Conservation (phyloP, 2,888 invertebrate genomes). For the Stratiomys singularior region DNA sequence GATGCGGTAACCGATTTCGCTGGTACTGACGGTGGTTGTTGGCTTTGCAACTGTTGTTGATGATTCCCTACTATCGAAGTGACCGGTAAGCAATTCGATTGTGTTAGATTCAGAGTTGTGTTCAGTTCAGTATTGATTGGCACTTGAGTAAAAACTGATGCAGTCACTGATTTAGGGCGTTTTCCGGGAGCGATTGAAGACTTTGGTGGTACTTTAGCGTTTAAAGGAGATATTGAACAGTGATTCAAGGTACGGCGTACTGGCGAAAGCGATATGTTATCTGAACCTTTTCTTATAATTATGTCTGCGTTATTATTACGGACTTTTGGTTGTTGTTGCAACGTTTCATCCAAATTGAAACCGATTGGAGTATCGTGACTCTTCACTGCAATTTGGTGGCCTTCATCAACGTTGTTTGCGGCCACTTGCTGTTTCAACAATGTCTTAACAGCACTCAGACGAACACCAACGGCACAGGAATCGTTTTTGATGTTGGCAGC, state of each 20-base stretch:
- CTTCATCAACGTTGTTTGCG: slow-evolving; percentile 34
- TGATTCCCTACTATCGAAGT: background rate
- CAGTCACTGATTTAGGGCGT: slow-evolving; percentile 64
- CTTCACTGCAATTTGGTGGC: background rate
- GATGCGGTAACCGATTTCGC: slow-evolving; percentile 60
- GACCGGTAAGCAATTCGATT: background rate
- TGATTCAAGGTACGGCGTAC: slow-evolving; percentile 54
- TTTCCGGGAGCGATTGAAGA: slow-evolving; percentile 48
- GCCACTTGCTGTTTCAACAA: slow-evolving; percentile 28
- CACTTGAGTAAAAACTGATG: slow-evolving; percentile 59
- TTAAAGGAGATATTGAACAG: slow-evolving; percentile 52
- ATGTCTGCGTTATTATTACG: background rate
- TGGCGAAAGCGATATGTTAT: slow-evolving; percentile 51
- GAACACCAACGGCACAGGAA: slow-evolving; percentile 3
- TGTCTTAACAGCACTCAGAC: background rate
- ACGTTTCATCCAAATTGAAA: background rate
- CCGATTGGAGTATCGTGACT: background rate
- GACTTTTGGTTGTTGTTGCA: background rate
- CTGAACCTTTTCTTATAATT: slow-evolving; percentile 40
- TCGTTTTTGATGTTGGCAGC: slow-evolving; percentile 43
- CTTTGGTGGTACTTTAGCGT: background rate
- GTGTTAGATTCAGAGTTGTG: slow-evolving; percentile 31
- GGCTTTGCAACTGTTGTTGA: slow-evolving; percentile 45
- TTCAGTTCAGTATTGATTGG: slow-evolving; percentile 46
- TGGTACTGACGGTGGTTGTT: slow-evolving; percentile 49